Percentiles rank a stretch among this genome's conserved stretches.
These are phyloP conservation scores for Drosophila ohnishii DNA, from an alignment of 1,140 invertebrate genomes.

Conservation along the genomic window DNA sequence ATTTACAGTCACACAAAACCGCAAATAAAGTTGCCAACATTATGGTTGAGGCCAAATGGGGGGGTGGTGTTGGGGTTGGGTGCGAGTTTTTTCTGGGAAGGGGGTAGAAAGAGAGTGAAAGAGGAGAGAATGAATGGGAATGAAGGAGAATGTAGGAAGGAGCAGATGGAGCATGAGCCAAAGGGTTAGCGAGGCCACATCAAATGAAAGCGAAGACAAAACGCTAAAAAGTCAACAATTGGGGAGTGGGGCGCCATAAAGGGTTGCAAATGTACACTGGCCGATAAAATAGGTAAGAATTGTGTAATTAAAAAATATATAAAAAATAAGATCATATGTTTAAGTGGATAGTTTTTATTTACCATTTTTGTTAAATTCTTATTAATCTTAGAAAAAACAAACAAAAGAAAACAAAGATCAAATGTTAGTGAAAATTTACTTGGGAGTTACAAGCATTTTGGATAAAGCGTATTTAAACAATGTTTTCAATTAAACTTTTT, in stretches of 20 bases:
- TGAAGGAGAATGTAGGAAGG: not conserved
- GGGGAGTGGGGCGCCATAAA: slow-evolving; percentile 40
- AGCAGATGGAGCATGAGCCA: not conserved
- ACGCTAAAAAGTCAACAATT: slow-evolving; percentile 77
- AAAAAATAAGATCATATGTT: too few relatives aligned
- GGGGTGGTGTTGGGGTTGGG: not conserved
- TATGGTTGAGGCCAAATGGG: slow-evolving; percentile 39
- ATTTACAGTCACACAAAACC: slow-evolving; percentile 79
- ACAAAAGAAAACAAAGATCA: too few relatives aligned
- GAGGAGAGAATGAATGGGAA: not conserved
- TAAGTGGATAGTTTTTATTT: too few relatives aligned
- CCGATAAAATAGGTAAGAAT: slow-evolving; percentile 1
- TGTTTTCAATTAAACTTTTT: too few relatives aligned
- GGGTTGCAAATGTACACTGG: slow-evolving; percentile 50
- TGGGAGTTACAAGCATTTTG: not conserved
- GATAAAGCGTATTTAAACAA: too few relatives aligned
- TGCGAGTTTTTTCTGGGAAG: not conserved
- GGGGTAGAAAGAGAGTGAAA: not conserved
- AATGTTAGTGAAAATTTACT: not conserved
- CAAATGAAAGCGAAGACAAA: slow-evolving; percentile 70
- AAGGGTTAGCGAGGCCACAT: slow-evolving; percentile 44
- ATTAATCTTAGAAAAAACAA: too few relatives aligned
- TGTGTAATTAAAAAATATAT: not conserved
- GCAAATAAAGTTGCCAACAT: slow-evolving; percentile 78
- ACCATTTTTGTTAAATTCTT: too few relatives aligned